Percentiles rank a stretch among this genome's conserved stretches.
Conservation (phyloP, 2,888 invertebrate species). For the Leptinotarsa juncta region DNA sequence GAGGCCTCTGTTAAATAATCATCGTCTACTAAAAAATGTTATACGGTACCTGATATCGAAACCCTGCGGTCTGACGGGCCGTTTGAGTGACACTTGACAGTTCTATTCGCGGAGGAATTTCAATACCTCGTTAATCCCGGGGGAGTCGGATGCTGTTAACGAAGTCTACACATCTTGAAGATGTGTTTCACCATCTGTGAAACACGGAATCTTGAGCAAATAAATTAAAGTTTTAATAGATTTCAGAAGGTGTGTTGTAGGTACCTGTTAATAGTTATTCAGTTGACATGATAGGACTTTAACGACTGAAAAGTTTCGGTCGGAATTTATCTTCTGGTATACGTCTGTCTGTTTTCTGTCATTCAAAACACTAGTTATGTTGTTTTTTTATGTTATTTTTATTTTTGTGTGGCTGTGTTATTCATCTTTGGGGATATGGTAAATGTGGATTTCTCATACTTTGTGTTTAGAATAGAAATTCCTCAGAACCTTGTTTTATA, state of each 20-base stretch:
- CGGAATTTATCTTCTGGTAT: neutral
- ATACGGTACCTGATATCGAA: neutral
- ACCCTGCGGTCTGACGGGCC: neutral
- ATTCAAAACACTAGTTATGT: neutral
- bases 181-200: conserved; percentile 3
- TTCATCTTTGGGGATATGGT: neutral
- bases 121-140: conserved; percentile 1
- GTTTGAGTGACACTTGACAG: conserved; percentile 34
- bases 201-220: conserved; percentile 1
- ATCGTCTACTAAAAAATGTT: neutral
- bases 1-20: neutral
- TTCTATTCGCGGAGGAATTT: conserved; percentile 25
- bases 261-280: conserved; percentile 1
- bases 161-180: neutral
- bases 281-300: neutral
- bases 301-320: neutral
- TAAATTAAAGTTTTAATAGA: conserved; percentile 14
- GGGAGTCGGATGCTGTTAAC: conserved; percentile 8
- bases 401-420: neutral
- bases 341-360: conserved; percentile 4
- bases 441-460: no score
- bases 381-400: neutral
- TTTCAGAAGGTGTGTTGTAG: conserved; percentile 5
- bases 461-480: no score
- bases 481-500: no score